A percentile compares a stretch with the other conserved stretches of the same genome.
phyloP scores from a whole-genome alignment of 2,888 invertebrate species.

The Zelleria hepariella region DNA sequence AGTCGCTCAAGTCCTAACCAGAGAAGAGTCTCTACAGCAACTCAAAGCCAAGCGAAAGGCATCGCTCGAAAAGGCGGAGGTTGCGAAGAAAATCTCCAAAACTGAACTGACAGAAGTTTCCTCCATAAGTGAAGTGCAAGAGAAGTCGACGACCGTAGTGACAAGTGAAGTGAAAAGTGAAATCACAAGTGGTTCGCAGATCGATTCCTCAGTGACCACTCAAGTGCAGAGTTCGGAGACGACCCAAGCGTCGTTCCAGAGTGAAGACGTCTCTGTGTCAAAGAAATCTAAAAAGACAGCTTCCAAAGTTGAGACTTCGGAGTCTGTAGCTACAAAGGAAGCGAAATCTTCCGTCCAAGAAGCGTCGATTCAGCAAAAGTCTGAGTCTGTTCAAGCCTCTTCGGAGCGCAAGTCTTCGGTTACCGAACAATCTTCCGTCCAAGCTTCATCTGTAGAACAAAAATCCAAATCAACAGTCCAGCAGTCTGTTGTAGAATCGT shows the following conservation, averaged over 20 bases:
- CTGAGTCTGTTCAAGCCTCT: slow-evolving; percentile 10
- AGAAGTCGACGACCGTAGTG: slow-evolving; percentile 21
- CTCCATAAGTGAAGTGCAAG: slow-evolving; percentile 36
- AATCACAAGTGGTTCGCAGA: slow-evolving; percentile 42
- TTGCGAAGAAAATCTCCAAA: slow-evolving; percentile 48
- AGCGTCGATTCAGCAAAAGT: slow-evolving; percentile 9
- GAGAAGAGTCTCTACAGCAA: slow-evolving; percentile 36
- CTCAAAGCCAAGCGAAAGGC: slow-evolving; percentile 51
- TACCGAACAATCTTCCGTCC: not conserved
- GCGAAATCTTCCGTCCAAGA: slow-evolving; percentile 7
- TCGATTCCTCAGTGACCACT: slow-evolving; percentile 41
- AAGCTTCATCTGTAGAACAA: not conserved
- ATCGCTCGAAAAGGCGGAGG: slow-evolving; percentile 40
- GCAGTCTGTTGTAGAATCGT: not conserved
- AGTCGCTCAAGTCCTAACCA: slow-evolving; percentile 23
- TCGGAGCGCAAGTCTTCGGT: slow-evolving; percentile 9
- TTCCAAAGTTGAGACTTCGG: slow-evolving; percentile 18
- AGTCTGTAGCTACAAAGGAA: not conserved
- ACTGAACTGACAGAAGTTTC: slow-evolving; percentile 39
- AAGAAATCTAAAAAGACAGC: slow-evolving; percentile 14
- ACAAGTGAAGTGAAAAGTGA: slow-evolving; percentile 30
- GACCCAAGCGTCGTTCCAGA: slow-evolving; percentile 15
- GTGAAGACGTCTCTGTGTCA: slow-evolving; percentile 8
- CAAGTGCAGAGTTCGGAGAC: slow-evolving; percentile 33
- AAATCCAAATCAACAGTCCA: not conserved